Evolutionary conservation across 23 tunicate species (phyloP), one percentile per base, ranked within the genome.

Genomic region (Styela clava): DNA sequence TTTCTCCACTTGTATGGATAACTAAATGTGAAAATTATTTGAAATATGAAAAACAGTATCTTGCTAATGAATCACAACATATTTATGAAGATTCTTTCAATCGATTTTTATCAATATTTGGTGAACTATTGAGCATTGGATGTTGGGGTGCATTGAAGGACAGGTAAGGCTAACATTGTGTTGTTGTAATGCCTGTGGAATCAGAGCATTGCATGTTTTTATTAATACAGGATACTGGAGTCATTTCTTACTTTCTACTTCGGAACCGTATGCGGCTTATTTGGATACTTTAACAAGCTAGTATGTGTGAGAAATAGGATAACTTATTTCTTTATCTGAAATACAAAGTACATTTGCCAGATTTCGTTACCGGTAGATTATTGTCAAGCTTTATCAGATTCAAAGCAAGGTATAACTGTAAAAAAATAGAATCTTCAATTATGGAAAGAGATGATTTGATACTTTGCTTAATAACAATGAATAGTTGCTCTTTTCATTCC

Each of bases 1-100:
- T 71, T 29, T 30, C 77, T 21, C 77, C 77, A 3, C 24, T 19
- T 28, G 34, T 28, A 7, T 71, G 77, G 77, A 31, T 71, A 28
- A 32, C 3, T 7, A 71, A 32, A 32, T 71, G 77, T 34, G 77
- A 71, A 21, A 71, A 26, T 20, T 71, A 32, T 30, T 32, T 71
- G 37, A 44, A 44, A 44, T 44, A 44, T 44, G 35, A 32, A 31
- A 71, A 71, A 29, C 3, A 2, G 7, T 21, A 30, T 28, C 34
- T 21, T n/a, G 34, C 24, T 7, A 26, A 16, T 27, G 35, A 71
- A 26, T 30, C 37, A 2, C 37, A 34, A 26, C 23, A 21, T 32
- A 34, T 30, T 3, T 22, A 21, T n/a, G 32, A 33, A 21, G 77
- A 71, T 29, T 35, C 35, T 19, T 71, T 71, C 77, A 22, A 71